Base-by-base conservation (phyloP, 2,113 vertebrate species). In the Delphinapterus leucas region DNA sequence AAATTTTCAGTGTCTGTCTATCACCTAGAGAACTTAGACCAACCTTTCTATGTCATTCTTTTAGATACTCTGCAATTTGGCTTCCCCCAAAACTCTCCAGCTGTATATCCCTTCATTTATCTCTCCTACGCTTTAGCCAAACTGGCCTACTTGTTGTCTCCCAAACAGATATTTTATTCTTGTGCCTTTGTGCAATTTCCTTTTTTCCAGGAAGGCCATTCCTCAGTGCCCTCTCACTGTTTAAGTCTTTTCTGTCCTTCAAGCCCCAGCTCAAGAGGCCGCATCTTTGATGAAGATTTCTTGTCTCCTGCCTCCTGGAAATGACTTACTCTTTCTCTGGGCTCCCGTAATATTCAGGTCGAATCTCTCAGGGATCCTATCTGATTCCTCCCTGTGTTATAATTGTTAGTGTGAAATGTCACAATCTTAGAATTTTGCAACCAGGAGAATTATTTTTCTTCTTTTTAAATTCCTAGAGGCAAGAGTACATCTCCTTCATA, bases 371-470 rank as follows among this genome's bases (percentile, higher is more conserved):
- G 65, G n/a, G 11, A 20, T 73, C 13, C 11, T 70, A 11, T 55
- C 26, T 76, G 31, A 87, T 55, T 87, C 20, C 20, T 96, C 23
- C 23, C 4, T 18, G 13, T 41, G 31, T 87, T 71, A 76, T 38
- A 83, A 12, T 63, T 84, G 14, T 71, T 83, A 23, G 65, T 90
- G 26, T 77, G 49, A 65, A 84, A 67, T 84, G 44, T 86, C 74
- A 90, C 15, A 84, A 65, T 95, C 49, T 94, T 96, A 77, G 82
- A 93, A 92, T 92, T 93, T 74, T 96, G 77, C 33, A 90, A 44
- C 6, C 33, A 90, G 10, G 25, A 87, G 41, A 79, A 49, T 36
- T 88, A 67, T 71, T 92, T 97, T 91, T 71, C 53, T 71, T 90
- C 9, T 90, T n/a, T 93, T 33, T 92, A 90, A 74, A 79, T 89